Evolutionary conservation across 2,113 vertebrate species (phyloP).

Genomic region (Chloebia gouldiae): DNA sequence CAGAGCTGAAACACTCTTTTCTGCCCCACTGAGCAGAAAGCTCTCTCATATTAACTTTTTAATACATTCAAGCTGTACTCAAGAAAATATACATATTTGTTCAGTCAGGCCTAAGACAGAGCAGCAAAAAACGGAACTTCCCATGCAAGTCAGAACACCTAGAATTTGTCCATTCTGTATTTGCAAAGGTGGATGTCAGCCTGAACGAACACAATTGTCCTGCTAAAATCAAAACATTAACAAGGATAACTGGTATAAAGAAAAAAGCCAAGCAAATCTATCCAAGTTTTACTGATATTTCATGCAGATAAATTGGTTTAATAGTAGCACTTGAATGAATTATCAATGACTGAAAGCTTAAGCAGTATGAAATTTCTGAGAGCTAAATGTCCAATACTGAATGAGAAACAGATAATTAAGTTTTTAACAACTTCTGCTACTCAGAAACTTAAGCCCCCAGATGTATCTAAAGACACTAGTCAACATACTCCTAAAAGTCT

Average conservation of each 20-base stretch:
- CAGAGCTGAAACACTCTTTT: background rate
- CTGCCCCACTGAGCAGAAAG: background rate
- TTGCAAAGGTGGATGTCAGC: background rate
- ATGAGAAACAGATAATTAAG: background rate
- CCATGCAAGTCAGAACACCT: background rate
- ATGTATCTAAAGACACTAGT: background rate
- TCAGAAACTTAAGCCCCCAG: background rate
- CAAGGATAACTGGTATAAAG: background rate
- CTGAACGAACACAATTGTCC: background rate
- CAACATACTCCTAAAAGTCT: background rate
- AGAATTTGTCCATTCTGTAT: background rate
- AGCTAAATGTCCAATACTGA: background rate
- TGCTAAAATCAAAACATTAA: background rate
- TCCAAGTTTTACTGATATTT: background rate
- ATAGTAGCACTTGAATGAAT: background rate
- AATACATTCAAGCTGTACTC: background rate
- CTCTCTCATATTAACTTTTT: background rate
- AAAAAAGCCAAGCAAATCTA: background rate
- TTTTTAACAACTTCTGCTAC: background rate
- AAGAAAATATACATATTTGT: background rate
- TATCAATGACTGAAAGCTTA: background rate
- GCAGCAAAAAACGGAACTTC: background rate
- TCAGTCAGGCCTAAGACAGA: background rate
- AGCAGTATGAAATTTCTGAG: background rate
- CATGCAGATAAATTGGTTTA: background rate